A percentile compares a stretch with the other conserved stretches of the same genome.
phyloP scores from a whole-genome alignment of 2,113 vertebrate species.

The Pedionomus torquatus region DNA sequence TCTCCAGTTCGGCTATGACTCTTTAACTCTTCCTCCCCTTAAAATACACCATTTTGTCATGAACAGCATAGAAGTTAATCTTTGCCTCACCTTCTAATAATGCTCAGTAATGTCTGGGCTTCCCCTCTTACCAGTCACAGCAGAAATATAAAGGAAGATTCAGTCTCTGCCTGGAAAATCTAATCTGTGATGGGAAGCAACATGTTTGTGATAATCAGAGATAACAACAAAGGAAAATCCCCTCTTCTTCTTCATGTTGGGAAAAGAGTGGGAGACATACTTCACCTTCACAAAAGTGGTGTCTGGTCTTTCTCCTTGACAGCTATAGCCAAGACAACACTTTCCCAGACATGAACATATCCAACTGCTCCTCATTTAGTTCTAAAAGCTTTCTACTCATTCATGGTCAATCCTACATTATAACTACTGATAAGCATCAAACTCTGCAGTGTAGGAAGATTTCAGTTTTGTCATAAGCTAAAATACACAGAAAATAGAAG shows the following conservation, averaged over 20 bases:
- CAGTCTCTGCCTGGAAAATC: background rate
- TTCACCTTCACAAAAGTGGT: background rate
- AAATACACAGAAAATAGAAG: background rate
- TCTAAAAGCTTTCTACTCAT: background rate
- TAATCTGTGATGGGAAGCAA: background rate
- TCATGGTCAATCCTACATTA: background rate
- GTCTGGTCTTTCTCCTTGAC: background rate
- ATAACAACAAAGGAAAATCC: background rate
- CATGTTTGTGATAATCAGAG: background rate
- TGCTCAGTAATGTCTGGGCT: background rate
- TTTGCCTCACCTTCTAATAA: background rate
- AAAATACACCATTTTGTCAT: background rate
- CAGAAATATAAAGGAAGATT: background rate
- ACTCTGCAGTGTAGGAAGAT: background rate
- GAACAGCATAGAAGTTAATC: background rate
- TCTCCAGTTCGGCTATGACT: background rate
- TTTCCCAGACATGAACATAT: background rate
- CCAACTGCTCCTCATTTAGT: background rate
- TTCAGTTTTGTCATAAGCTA: background rate
- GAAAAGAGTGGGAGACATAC: background rate
- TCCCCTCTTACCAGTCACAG: background rate
- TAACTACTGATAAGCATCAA: background rate
- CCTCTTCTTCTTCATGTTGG: background rate
- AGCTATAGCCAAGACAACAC: background rate
- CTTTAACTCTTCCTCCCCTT: background rate